These are phyloP conservation scores for Hydrozoanthus tunicans DNA, from an alignment of 64 coral and sea anemone genomes.

Conservation along the genomic window DNA sequence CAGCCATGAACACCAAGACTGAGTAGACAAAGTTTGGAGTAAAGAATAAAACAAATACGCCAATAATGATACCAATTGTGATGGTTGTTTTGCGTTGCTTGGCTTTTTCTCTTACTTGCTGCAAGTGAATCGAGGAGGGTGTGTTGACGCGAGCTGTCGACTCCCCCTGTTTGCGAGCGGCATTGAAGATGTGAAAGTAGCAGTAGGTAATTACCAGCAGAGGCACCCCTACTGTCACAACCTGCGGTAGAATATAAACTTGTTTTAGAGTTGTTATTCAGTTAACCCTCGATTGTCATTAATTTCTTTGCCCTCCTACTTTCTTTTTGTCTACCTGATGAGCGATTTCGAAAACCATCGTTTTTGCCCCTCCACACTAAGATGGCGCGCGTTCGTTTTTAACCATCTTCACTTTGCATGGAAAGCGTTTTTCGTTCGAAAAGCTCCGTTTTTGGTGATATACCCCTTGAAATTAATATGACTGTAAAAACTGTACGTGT, in stretches of 20 bases:
- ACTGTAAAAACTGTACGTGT: too few species aligned
- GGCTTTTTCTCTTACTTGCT: neutral
- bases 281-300: too few species aligned
- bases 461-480: too few species aligned
- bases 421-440: too few species aligned
- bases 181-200: conserved; percentile 33
- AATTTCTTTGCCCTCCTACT: too few species aligned
- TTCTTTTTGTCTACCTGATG: too few species aligned
- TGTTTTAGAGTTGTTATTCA: neutral
- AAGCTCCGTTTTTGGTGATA: too few species aligned
- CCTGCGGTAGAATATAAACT: neutral
- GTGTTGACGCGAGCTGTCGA: neutral
- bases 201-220: conserved; percentile 9
- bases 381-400: too few species aligned
- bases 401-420: too few species aligned
- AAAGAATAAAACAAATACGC: conserved; percentile 44
- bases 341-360: too few species aligned
- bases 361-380: too few species aligned
- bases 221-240: neutral
- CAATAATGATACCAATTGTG: conserved; percentile 67
- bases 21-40: conserved; percentile 52
- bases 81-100: conserved; percentile 68
- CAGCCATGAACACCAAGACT: neutral
- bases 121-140: neutral
- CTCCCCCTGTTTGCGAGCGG: neutral